Evolutionary conservation across 1,140 invertebrate genomes (phyloP).

Genomic region (Mycetomoellerius zeteki): DNA sequence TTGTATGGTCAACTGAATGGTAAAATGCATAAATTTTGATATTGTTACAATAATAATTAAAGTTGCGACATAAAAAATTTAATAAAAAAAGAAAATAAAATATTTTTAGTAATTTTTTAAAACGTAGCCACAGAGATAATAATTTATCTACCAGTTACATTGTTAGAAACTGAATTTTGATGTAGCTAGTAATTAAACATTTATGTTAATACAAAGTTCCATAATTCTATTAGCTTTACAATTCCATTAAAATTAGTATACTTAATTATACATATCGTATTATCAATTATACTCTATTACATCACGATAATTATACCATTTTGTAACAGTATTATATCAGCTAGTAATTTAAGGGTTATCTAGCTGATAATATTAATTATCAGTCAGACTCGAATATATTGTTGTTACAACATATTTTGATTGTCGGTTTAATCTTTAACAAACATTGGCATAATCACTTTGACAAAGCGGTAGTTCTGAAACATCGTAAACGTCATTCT

Average conservation of each 20-base stretch:
- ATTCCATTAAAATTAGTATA: background rate
- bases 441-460: background rate
- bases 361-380: no score
- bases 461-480: background rate
- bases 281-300: background rate
- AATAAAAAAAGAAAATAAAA: background rate
- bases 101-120: background rate
- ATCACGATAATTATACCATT: background rate
- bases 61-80: background rate
- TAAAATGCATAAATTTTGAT: background rate
- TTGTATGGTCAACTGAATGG: background rate
- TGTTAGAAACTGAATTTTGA: conserved; percentile 9
- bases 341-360: no score
- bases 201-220: background rate
- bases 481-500: background rate
- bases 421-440: conserved; percentile 12
- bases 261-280: conserved; percentile 15
- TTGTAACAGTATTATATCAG: background rate
- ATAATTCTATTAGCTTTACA: conserved; percentile 6
- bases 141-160: background rate
- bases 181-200: background rate
- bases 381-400: background rate
- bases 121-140: background rate
- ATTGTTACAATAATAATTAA: background rate
- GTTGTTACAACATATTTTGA: background rate